Percentiles rank a stretch among this genome's conserved stretches.
Conservation (phyloP, 2,888 invertebrate species). For the Acrobasis repandana region DNA sequence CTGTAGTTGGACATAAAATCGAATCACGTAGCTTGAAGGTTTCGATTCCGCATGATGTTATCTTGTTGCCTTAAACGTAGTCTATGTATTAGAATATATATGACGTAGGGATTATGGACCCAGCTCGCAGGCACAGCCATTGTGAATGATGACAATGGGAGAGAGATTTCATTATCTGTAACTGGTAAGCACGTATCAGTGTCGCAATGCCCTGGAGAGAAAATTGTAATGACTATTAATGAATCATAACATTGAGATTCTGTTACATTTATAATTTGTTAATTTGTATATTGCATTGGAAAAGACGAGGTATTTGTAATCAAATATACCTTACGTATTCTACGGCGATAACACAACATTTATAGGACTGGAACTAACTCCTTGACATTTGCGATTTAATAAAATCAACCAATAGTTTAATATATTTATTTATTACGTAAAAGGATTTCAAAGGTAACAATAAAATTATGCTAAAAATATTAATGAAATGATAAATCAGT, state of each 20-base stretch:
- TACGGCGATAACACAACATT: background rate
- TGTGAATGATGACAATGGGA: conserved; percentile 57
- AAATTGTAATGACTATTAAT: conserved; percentile 36
- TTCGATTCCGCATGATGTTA: conserved; percentile 43
- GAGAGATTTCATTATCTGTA: conserved; percentile 55
- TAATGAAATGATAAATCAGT: too few species aligned
- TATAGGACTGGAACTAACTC: too few species aligned
- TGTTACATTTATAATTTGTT: conserved; percentile 2
- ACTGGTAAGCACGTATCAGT: conserved; percentile 43
- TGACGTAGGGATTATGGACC: conserved; percentile 50
- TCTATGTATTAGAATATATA: conserved; percentile 53
- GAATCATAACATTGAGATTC: conserved; percentile 24
- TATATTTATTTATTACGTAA: too few species aligned
- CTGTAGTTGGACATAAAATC: conserved; percentile 39
- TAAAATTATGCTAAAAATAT: too few species aligned
- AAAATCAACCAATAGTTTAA: too few species aligned
- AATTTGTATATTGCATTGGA: background rate
- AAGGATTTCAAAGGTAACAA: too few species aligned
- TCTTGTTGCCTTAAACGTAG: conserved; percentile 44
- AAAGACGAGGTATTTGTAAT: background rate
- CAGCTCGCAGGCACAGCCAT: conserved; percentile 44
- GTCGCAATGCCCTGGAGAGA: conserved; percentile 41
- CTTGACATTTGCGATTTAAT: too few species aligned
- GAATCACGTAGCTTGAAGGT: conserved; percentile 42
- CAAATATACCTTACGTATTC: background rate